Percentiles rank a stretch among this genome's conserved stretches.
Evolutionary conservation across 2,797 vertebrate species (phyloP).

Genomic region (Hippocampus kuda): DNA sequence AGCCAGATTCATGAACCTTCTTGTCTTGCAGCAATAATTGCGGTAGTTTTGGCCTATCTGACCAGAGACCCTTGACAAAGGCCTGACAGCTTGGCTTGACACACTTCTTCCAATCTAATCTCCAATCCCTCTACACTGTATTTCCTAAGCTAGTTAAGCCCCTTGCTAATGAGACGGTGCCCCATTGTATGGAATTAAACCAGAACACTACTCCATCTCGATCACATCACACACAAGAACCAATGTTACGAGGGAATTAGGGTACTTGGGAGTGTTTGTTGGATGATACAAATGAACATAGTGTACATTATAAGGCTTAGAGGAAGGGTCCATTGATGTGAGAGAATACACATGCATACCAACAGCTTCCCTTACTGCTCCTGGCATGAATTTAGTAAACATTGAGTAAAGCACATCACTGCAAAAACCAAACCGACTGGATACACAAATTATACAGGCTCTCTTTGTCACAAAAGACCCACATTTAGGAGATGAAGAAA

Average conservation of each 20-base stretch:
- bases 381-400: neutral
- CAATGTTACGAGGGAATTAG: slow-evolving; percentile 28
- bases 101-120: slow-evolving; percentile 59
- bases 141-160: slow-evolving; percentile 54
- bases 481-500: neutral
- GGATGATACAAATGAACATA: slow-evolving; percentile 5
- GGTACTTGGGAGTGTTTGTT: slow-evolving; percentile 14
- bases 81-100: slow-evolving; percentile 53
- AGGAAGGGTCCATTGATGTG: neutral
- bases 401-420: neutral
- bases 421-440: neutral
- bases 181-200: slow-evolving; percentile 48
- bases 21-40: neutral
- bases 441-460: neutral
- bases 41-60: slow-evolving; percentile 14
- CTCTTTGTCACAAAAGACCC: neutral
- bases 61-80: slow-evolving; percentile 45
- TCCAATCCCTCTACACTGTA: slow-evolving; percentile 50
- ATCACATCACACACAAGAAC: slow-evolving; percentile 33
- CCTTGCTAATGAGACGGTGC: slow-evolving; percentile 50
- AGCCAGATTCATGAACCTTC: neutral
- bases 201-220: slow-evolving; percentile 41
- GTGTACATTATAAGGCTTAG: neutral
- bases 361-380: slow-evolving; percentile 1
- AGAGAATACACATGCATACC: neutral